Conservation (phyloP, 2,113 vertebrate genomes). For the Macroglossus sobrinus region DNA sequence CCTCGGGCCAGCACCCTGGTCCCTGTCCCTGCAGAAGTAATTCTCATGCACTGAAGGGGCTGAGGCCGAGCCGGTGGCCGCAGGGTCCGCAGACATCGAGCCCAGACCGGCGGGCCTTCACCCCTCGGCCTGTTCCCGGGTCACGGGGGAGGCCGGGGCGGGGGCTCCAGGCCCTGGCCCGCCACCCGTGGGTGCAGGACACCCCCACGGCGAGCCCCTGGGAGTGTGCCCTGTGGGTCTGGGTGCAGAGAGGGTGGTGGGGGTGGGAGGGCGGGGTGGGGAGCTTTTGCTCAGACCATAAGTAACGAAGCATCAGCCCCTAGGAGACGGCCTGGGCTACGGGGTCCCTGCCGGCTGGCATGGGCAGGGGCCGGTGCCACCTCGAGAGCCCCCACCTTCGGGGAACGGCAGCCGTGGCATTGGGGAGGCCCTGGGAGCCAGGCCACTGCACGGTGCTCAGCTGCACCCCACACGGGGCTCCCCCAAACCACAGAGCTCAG, state of each 20-base stretch:
- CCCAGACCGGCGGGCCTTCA: conserved; percentile 55
- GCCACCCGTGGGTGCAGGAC: background rate
- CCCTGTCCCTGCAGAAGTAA: conserved; percentile 51
- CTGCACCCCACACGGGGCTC: conserved; percentile 91
- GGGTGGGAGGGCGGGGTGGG: background rate
- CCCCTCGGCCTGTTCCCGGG: conserved; percentile 60
- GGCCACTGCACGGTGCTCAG: conserved; percentile 90
- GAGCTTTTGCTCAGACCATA: background rate
- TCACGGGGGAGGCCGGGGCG: conserved; percentile 34
- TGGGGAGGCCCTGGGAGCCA: conserved; percentile 85
- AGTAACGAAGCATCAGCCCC: too few relatives aligned
- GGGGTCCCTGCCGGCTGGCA: rapidly evolving
- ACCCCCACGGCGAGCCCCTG: background rate
- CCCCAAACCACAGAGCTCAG: conserved; percentile 92
- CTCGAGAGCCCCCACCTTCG: conserved; percentile 85
- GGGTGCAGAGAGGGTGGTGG: rapidly evolving
- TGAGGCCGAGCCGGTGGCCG: conserved; percentile 47
- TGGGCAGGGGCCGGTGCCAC: conserved; percentile 85
- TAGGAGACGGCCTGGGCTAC: rapidly evolving
- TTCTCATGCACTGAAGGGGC: conserved; percentile 70
- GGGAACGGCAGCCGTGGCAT: conserved; percentile 86
- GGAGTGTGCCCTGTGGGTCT: background rate
- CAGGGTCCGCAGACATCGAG: conserved; percentile 61
- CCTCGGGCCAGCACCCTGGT: conserved; percentile 22
- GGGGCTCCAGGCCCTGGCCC: too few relatives aligned